These are phyloP conservation scores for Cepaea nemoralis DNA, from an alignment of 1,140 invertebrate species.

Conservation along the genomic window DNA sequence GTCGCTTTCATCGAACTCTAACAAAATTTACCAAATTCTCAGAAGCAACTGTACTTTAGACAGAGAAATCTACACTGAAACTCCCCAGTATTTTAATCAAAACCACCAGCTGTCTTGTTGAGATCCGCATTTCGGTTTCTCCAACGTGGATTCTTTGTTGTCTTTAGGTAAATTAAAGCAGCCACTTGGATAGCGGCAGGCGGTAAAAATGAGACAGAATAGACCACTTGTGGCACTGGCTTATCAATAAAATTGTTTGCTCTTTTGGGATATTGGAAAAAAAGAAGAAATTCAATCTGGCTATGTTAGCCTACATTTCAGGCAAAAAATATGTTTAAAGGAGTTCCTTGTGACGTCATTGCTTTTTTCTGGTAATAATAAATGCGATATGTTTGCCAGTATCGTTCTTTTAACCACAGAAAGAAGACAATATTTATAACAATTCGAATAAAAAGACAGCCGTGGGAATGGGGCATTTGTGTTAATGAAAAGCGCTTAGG, in stretches of 20 bases:
- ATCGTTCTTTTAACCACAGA: background rate
- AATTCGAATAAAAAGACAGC: background rate
- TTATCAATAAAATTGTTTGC: background rate
- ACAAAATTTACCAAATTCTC: background rate
- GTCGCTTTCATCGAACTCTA: background rate
- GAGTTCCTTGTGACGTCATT: background rate
- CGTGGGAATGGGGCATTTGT: background rate
- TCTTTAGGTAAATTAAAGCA: slow-evolving; percentile 7
- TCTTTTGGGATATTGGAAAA: background rate
- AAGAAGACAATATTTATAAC: background rate
- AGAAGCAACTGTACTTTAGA: background rate
- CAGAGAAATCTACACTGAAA: background rate
- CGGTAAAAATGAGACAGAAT: background rate
- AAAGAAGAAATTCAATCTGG: background rate
- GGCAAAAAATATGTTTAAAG: background rate
- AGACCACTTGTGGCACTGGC: background rate
- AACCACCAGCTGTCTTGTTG: slow-evolving; percentile 2
- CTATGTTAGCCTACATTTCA: background rate
- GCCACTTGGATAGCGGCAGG: background rate
- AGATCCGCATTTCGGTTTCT: background rate
- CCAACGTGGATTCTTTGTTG: background rate
- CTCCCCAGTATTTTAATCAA: slow-evolving; percentile 5
- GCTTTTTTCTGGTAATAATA: background rate
- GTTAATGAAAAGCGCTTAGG: background rate
- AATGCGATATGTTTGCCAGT: background rate